Percentiles rank a stretch among this genome's conserved stretches.
Evolutionary conservation across 2,113 vertebrate genomes (phyloP).

Genomic region (Taurulus bubalis): DNA sequence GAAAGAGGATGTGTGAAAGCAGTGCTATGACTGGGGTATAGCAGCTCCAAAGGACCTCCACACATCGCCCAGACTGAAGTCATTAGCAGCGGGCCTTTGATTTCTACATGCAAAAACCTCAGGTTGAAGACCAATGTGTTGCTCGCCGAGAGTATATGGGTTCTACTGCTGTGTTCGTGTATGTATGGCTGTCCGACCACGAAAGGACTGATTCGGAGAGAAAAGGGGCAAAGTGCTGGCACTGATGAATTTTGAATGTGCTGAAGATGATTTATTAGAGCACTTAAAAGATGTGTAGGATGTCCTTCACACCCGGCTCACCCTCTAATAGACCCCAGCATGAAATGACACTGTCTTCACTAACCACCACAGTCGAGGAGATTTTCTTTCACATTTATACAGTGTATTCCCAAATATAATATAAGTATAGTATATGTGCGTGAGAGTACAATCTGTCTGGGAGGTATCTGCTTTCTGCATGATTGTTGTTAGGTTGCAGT

Average conservation of each 20-base stretch:
- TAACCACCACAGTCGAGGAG: constrained; percentile 34
- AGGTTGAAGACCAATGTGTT: constrained; percentile 65
- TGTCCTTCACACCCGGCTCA: constrained; percentile 68
- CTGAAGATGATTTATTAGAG: constrained; percentile 76
- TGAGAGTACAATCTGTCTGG: constrained; percentile 8
- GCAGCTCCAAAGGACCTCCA: constrained; percentile 69
- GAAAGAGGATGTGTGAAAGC: constrained; percentile 78
- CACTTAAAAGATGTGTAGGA: constrained; percentile 72
- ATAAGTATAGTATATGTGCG: constrained; percentile 11
- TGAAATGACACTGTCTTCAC: constrained; percentile 53
- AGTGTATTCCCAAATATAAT: constrained; percentile 28
- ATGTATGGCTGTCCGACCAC: constrained; percentile 52
- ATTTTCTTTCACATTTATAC: constrained; percentile 24
- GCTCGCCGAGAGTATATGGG: constrained; percentile 40
- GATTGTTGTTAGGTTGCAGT: constrained; percentile 49
- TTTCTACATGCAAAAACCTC: constrained; percentile 73
- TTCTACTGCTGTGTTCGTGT: constrained; percentile 59
- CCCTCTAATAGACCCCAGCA: constrained; percentile 63
- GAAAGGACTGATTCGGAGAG: constrained; percentile 29
- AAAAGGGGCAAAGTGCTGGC: constrained; percentile 68
- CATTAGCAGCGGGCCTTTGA: constrained; percentile 77
- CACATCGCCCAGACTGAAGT: constrained; percentile 76
- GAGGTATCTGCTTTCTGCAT: constrained; percentile 51
- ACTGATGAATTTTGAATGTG: constrained; percentile 76
- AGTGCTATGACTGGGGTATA: constrained; percentile 55